Evolutionary conservation across 1,140 invertebrate genomes (phyloP).

Genomic region (Lanistes nyassanus): DNA sequence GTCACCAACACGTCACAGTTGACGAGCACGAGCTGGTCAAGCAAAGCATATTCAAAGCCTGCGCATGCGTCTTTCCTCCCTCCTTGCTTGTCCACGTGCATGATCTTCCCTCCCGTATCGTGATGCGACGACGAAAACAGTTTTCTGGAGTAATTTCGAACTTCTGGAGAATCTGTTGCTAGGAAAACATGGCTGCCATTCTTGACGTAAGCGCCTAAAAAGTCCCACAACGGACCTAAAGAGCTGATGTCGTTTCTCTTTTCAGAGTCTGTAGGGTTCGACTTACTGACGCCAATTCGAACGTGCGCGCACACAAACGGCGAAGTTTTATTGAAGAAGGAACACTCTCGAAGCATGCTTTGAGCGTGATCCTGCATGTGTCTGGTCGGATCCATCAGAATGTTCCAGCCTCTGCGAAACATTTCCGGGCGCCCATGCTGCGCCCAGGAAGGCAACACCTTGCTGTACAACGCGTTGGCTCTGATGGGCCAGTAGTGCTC

Average conservation of each 20-base stretch:
- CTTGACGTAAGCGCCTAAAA: neutral
- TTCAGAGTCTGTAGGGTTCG: neutral
- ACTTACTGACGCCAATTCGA: conserved; percentile 31
- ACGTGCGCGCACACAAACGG: conserved; percentile 42
- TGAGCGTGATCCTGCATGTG: neutral
- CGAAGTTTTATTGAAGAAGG: conserved; percentile 3
- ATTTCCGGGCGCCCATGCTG: neutral
- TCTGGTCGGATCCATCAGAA: conserved; percentile 5
- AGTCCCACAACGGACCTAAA: conserved; percentile 8
- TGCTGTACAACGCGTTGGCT: neutral
- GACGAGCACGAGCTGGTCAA: conserved; percentile 38
- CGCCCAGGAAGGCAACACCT: neutral
- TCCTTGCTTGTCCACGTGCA: conserved; percentile 32
- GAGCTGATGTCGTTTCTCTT: neutral
- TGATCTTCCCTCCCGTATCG: conserved; percentile 28
- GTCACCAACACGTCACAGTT: conserved; percentile 38
- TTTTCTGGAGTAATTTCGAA: neutral
- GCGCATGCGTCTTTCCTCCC: conserved; percentile 12
- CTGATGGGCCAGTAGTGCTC: conserved; percentile 1
- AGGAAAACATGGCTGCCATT: conserved; percentile 21
- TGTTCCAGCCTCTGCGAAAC: conserved; percentile 4
- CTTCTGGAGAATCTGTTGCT: conserved; percentile 9
- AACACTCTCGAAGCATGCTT: neutral
- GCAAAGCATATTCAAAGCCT: conserved; percentile 30
- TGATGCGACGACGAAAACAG: neutral